phyloP scores from a whole-genome alignment of 1,140 invertebrate species.

The Tetramorium alpestre region DNA sequence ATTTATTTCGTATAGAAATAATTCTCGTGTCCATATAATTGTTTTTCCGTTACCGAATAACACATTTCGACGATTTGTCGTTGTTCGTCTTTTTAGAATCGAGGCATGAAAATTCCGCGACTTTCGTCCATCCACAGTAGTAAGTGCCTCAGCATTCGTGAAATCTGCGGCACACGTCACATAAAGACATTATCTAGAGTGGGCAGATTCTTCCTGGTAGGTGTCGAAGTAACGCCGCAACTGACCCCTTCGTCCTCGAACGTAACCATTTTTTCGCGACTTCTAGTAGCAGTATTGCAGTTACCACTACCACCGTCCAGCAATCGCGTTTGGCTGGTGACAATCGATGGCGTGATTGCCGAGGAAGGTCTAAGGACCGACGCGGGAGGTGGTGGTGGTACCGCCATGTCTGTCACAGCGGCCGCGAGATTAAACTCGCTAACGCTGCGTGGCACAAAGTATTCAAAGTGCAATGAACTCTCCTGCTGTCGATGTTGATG shows the following conservation, averaged over 20 bases:
- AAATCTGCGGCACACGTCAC: constrained; percentile 83
- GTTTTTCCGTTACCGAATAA: not conserved
- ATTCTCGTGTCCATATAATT: not conserved
- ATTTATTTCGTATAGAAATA: not conserved
- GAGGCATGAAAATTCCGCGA: not conserved
- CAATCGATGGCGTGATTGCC: constrained; percentile 69
- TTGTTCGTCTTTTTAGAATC: not conserved
- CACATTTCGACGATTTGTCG: not conserved
- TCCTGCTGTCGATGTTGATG: constrained; percentile 83
- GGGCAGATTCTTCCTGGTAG: constrained; percentile 81
- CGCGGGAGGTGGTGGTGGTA: constrained; percentile 84
- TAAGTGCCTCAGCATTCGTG: not conserved
- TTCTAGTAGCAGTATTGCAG: constrained; percentile 79
- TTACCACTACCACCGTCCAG: constrained; percentile 75
- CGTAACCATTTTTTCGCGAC: constrained; percentile 92
- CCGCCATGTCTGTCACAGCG: constrained; percentile 85
- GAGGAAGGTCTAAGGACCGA: constrained; percentile 76
- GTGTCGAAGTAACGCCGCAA: constrained; percentile 77
- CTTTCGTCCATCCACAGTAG: not conserved
- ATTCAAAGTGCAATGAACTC: constrained; percentile 89
- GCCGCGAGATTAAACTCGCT: constrained; percentile 92
- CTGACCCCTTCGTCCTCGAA: constrained; percentile 90
- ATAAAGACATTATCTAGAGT: constrained; percentile 88
- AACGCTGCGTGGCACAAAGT: constrained; percentile 93
- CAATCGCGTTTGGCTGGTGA: constrained; percentile 75